phyloP scores from a whole-genome alignment of 2,797 vertebrate genomes.

The Gymnodraco acuticeps region DNA sequence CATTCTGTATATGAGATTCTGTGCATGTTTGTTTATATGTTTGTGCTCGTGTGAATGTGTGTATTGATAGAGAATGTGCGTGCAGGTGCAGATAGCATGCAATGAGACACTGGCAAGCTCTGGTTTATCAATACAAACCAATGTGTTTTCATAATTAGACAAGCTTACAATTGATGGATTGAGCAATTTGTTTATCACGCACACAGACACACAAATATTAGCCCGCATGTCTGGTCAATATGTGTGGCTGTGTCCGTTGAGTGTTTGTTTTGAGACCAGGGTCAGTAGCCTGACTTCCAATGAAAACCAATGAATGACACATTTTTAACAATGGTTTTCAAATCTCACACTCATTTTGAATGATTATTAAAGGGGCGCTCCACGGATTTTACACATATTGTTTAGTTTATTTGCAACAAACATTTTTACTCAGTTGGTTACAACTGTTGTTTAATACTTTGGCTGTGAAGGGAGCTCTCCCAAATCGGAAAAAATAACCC shows the following conservation, averaged over 20 bases:
- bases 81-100: constrained; percentile 23
- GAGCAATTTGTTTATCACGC: not conserved
- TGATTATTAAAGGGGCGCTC: not conserved
- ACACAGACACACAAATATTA: constrained; percentile 3
- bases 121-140: constrained; percentile 38
- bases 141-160: constrained; percentile 41
- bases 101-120: constrained; percentile 17
- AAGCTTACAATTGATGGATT: constrained; percentile 12
- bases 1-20: too few relatives aligned
- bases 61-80: constrained; percentile 36
- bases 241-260: constrained; percentile 1
- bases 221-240: not conserved
- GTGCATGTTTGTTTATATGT: too few relatives aligned
- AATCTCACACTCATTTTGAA: not conserved
- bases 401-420: not conserved
- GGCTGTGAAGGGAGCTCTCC: not conserved
- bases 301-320: too few relatives aligned
- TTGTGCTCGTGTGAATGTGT: constrained; percentile 2
- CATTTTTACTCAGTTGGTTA: not conserved
- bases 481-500: not conserved
- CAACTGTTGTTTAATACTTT: not conserved
- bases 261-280: not conserved
- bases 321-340: not conserved
- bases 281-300: not conserved
- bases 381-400: not conserved